Percentiles rank a stretch among this genome's conserved stretches.
These are phyloP conservation scores for Lysiphlebus fabarum DNA, from an alignment of 1,140 invertebrate species.

Conservation along the genomic window DNA sequence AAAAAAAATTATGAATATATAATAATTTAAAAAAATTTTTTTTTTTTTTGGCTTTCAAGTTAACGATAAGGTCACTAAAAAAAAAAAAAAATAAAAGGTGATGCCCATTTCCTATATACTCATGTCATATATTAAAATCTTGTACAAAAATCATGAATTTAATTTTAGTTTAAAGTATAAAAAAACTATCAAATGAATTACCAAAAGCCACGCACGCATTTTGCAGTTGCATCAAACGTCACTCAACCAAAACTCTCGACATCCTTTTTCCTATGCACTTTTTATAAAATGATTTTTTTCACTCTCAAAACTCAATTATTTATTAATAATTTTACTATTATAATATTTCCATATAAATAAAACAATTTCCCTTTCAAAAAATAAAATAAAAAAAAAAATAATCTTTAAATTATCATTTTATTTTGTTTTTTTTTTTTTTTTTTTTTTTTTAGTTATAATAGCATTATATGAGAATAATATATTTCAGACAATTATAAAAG, in stretches of 20 bases:
- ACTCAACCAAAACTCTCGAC: conserved; percentile 15
- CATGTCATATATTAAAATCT: conserved; percentile 8
- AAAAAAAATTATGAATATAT: too few relatives aligned
- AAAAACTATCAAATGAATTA: conserved; percentile 41
- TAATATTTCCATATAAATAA: neutral
- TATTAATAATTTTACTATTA: neutral
- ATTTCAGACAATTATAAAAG: conserved; percentile 9
- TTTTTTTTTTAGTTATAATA: neutral
- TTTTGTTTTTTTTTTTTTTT: conserved; percentile 2
- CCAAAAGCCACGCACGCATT: conserved; percentile 42
- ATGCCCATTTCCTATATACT: conserved; percentile 15
- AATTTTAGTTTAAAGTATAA: conserved; percentile 10
- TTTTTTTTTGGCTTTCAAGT: too few relatives aligned
- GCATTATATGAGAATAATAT: neutral
- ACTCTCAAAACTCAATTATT: neutral
- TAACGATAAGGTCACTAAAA: neutral
- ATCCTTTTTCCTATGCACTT: neutral
- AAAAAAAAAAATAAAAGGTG: too few relatives aligned
- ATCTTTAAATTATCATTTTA: neutral
- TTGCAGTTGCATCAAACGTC: conserved; percentile 12
- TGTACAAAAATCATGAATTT: conserved; percentile 17
- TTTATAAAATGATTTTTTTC: too few relatives aligned
- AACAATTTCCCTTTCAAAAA: neutral
- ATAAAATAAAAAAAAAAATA: neutral
- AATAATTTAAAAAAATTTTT: too few relatives aligned